Evolutionary conservation across 2,113 vertebrate genomes (phyloP), one percentile per base, ranked within the genome.

Genomic region (Nothoprocta pentlandii): DNA sequence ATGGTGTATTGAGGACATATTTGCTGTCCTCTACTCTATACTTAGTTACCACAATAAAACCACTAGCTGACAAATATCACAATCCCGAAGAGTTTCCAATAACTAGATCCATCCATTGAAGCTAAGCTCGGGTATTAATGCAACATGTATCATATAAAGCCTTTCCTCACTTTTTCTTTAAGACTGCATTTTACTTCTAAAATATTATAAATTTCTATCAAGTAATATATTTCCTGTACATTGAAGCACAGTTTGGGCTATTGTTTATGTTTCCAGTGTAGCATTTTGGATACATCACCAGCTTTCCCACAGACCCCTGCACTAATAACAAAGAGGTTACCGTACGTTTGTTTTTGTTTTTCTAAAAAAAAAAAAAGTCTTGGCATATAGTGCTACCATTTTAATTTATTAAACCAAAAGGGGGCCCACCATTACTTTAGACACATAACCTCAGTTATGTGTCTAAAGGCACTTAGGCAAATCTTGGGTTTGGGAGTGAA

Each of bases 231-330:
- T 93, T 70, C 39, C 34, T 32, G 46, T 2, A 49, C 10, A 44
- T 20, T 42, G 49, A 59, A 54, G 16, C 46, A 46, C 67, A 5
- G 23, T 49, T 67, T 22, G 11, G 14, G 25, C 81, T 79, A 16
- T 51, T 67, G 64, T 2, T 9, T 0, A 0, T 8, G 0, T 32
- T 64, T 16, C 47, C 11, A 69, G 44, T 26, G 69, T 4, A 21
- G 53, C 63, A 83, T 13, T 42, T 39, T 34, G 46, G 14, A 51
- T 20, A 63, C 54, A 74, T 71, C 21, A n/a, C 23, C 14, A 69
- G 44, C 16, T 62, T 64, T 56, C 73, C n/a, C 34, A 67, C 30
- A 53, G 25, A 71, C 12, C 14, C 34, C 30, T 34, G 47, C 0
- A 0, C 3, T 91, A 9, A 9, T 23, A 14, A 70, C 3, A 16